phyloP scores from a whole-genome alignment of 2,888 invertebrate genomes.

The Xestia ashworthii region DNA sequence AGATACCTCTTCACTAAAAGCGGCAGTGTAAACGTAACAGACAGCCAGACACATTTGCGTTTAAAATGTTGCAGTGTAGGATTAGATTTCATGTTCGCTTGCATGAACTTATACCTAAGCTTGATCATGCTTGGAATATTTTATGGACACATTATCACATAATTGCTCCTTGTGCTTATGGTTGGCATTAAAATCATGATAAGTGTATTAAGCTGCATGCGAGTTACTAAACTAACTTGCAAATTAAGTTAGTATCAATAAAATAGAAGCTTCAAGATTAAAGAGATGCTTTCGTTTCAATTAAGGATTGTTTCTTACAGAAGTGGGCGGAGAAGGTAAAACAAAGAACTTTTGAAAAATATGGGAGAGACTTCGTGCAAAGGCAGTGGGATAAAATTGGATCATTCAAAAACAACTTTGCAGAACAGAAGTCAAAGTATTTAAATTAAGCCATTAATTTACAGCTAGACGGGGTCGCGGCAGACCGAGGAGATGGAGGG shows the following conservation, averaged over 20 bases:
- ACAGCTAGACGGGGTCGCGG: no score
- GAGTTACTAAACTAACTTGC: not conserved
- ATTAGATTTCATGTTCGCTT: slow-evolving; percentile 30
- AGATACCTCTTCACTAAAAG: not conserved
- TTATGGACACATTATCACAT: slow-evolving; percentile 26
- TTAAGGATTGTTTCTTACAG: not conserved
- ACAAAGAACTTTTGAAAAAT: not conserved
- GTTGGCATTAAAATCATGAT: not conserved
- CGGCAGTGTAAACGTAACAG: not conserved
- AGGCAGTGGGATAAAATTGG: not conserved
- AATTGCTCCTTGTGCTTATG: slow-evolving; percentile 19
- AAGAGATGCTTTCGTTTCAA: not conserved
- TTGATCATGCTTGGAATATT: slow-evolving; percentile 31
- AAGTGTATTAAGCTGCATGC: slow-evolving; percentile 20
- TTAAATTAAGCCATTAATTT: not conserved
- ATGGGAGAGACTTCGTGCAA: no score
- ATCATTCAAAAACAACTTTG: not conserved
- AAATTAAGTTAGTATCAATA: slow-evolving; percentile 1
- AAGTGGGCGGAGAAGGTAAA: not conserved
- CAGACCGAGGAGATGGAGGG: no score
- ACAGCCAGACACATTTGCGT: not conserved
- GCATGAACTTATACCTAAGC: slow-evolving; percentile 9
- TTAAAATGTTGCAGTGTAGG: not conserved
- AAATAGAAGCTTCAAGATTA: not conserved
- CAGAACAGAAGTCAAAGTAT: not conserved